These are phyloP conservation scores for Eufriesea mexicana DNA, from an alignment of 1,140 invertebrate genomes.

Conservation along the genomic window DNA sequence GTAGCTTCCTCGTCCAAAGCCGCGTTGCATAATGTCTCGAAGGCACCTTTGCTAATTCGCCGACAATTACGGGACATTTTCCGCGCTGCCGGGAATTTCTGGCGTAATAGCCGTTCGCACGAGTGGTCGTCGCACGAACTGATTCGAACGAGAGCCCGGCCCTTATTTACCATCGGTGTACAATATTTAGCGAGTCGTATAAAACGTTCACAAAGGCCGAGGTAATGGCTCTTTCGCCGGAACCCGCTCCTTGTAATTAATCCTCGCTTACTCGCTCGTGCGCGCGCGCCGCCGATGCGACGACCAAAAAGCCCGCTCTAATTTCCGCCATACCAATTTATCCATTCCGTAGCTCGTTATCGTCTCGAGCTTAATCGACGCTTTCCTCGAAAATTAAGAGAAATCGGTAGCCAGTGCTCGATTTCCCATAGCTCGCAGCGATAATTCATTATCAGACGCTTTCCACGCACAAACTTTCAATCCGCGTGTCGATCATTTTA, in stretches of 20 bases:
- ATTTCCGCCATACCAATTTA: slow-evolving; percentile 14
- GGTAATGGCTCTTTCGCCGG: slow-evolving; percentile 31
- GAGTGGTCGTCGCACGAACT: slow-evolving; percentile 6
- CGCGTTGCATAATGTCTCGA: neutral
- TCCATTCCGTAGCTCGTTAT: slow-evolving; percentile 11
- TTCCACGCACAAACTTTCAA: no score
- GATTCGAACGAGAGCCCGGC: slow-evolving; percentile 7
- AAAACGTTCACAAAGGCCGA: slow-evolving; percentile 16
- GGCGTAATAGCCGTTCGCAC: neutral
- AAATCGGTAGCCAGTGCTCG: neutral
- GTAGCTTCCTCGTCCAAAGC: no score
- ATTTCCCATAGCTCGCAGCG: neutral
- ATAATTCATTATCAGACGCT: neutral
- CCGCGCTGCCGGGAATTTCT: neutral
- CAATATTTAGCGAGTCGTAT: slow-evolving; percentile 28
- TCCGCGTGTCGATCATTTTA: no score
- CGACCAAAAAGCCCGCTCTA: neutral
- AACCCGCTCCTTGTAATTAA: slow-evolving; percentile 25
- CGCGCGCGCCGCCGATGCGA: neutral
- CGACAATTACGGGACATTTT: slow-evolving; percentile 13
- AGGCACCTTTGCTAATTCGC: neutral
- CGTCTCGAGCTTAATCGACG: slow-evolving; percentile 5
- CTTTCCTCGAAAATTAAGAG: neutral
- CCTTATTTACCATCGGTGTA: slow-evolving; percentile 28
- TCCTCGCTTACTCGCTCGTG: neutral